A percentile compares a stretch with the other conserved stretches of the same genome.
Evolutionary conservation across 2,888 invertebrate species (phyloP).

Genomic region (Ecliptopera silaceata): DNA sequence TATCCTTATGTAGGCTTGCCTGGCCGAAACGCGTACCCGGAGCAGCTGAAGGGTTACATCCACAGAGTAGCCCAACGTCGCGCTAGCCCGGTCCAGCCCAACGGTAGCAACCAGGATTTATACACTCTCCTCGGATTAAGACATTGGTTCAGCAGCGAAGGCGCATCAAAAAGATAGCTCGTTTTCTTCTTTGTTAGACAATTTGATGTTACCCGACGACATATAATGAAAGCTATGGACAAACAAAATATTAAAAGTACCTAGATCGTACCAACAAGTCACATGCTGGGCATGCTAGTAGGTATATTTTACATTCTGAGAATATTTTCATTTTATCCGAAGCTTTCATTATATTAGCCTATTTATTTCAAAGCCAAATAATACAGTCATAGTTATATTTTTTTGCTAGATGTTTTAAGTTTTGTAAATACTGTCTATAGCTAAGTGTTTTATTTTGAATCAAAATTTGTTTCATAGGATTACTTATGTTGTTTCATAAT

Average conservation of each 20-base stretch:
- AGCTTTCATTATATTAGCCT: conserved; percentile 80
- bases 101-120: conserved; percentile 65
- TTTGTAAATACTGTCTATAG: conserved; percentile 73
- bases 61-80: conserved; percentile 59
- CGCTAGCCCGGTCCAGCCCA: conserved; percentile 55
- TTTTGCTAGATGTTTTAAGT: conserved; percentile 73
- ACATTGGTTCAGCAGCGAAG: conserved; percentile 79
- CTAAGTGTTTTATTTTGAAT: conserved; percentile 75
- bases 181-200: conserved; percentile 56
- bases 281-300: conserved; percentile 26
- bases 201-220: conserved; percentile 81
- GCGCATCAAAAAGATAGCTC: conserved; percentile 76
- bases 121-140: conserved; percentile 75
- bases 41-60: conserved; percentile 58
- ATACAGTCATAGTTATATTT: conserved; percentile 79
- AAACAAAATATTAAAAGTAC: conserved; percentile 44
- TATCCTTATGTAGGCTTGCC: conserved; percentile 54
- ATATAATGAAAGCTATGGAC: conserved; percentile 79
- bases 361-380: conserved; percentile 83
- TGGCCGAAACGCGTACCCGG: conserved; percentile 56
- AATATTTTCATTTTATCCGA: conserved; percentile 49
- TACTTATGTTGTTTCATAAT: conserved; percentile 70
- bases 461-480: conserved; percentile 74
- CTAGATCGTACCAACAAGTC: conserved; percentile 32
- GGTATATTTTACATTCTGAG: background rate